Evolutionary conservation across 1,140 invertebrate genomes (phyloP).

Genomic region (Drosophila tsacasi): DNA sequence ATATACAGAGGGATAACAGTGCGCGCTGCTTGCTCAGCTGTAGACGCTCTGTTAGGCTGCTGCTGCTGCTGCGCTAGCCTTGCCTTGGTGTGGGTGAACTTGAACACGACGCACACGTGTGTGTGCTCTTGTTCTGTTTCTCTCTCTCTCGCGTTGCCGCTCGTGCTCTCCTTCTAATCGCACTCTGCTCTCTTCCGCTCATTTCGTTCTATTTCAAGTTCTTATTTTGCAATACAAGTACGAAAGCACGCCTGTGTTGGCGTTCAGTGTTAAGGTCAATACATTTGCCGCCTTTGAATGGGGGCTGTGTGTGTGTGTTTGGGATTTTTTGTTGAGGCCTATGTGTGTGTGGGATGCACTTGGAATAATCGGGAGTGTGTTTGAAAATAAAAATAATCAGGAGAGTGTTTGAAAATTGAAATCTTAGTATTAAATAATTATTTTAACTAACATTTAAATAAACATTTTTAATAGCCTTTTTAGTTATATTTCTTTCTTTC

Average conservation of each 20-base stretch:
- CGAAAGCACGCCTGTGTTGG: constrained; percentile 21
- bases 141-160: constrained; percentile 15
- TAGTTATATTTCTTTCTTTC: not conserved
- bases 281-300: constrained; percentile 61
- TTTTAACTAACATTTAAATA: no score
- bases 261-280: constrained; percentile 83
- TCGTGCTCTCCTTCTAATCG: constrained; percentile 38
- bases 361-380: not conserved
- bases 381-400: no score
- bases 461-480: no score
- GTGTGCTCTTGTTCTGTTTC: constrained; percentile 13
- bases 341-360: constrained; percentile 14
- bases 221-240: constrained; percentile 47
- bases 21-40: constrained; percentile 68
- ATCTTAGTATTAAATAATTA: not conserved
- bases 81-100: constrained; percentile 77
- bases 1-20: constrained; percentile 60
- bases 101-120: constrained; percentile 56
- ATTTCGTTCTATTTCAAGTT: constrained; percentile 67
- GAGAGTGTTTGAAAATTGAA: no score
- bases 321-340: not conserved
- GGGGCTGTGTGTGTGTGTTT: constrained; percentile 11
- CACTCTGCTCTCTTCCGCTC: constrained; percentile 24
- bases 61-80: constrained; percentile 25
- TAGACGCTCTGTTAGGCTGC: constrained; percentile 56